Evolutionary conservation across 2,797 vertebrate genomes (phyloP), one percentile per base, ranked within the genome.

Genomic region (Scarus forsteni): DNA sequence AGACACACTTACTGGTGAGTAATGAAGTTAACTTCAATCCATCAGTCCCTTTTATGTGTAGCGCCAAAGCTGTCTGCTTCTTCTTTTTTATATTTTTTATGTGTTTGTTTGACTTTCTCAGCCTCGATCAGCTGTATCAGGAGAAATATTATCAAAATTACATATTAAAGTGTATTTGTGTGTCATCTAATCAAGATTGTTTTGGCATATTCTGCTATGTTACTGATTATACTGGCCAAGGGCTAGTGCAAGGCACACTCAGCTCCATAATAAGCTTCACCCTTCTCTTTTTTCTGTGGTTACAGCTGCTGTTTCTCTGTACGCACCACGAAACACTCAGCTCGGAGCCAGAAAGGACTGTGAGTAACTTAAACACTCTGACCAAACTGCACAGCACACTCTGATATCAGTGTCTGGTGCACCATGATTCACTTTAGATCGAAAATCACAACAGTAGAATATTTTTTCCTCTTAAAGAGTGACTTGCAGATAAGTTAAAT

Each of bases 1-100:
- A 82, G 97, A 98, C 77, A 81, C 92, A 15, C 85, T 96, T 72
- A 96, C 95, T 85, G 95, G 97, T 99, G 91, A 94, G 95, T 90
- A 12, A 2, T 43, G 8, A 36, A 12, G 40, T 61, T 67, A 68
- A 27, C 4, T 27, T 27, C 27, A 27, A 27, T 27, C 27, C 4
- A 4, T 4, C 27, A 27, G 27, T 27, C 27, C 27, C 4, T 27
- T 27, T 2, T 27, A 4, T 27, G 27, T 27, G 4, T 27, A 27
- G 27, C 4, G 27, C 27, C 27, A 27, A 27, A 27, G 27, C 27
- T 27, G 27, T 27, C 27, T 27, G 27, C 27, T 27, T 27, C 27
- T 27, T 27, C 27, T 27, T 27, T 27, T 27, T 27, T 27, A 27
- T 27, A 27, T 27, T 27, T 27, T 27, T 27, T 27, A 27, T 27